phyloP scores from a whole-genome alignment of 2,797 vertebrate genomes.

The Smutsia gigantea region DNA sequence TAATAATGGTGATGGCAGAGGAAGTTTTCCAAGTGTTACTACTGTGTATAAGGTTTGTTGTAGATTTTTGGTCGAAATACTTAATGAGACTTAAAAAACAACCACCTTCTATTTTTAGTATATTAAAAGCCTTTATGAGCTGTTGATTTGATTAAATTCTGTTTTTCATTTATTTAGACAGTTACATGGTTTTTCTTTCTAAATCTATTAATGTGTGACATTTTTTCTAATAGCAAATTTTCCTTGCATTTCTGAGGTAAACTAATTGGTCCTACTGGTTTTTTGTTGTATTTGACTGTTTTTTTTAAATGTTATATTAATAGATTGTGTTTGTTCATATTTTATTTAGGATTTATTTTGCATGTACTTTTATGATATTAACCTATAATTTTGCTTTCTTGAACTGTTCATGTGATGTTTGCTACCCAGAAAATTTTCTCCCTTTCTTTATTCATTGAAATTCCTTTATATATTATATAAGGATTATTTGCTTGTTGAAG shows the following conservation, averaged over 20 bases:
- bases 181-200: background rate
- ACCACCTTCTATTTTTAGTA: background rate
- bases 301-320: background rate
- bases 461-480: background rate
- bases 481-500: background rate
- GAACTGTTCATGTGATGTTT: background rate
- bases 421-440: background rate
- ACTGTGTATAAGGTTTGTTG: background rate
- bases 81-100: background rate
- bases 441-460: constrained; percentile 5
- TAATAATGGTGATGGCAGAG: background rate
- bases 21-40: background rate
- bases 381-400: background rate
- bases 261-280: background rate
- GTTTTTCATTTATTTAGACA: constrained; percentile 1
- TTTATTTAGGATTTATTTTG: background rate
- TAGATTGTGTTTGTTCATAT: background rate
- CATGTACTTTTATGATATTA: background rate
- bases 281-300: background rate
- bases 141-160: background rate
- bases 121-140: background rate
- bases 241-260: constrained; percentile 11
- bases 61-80: constrained; percentile 29
- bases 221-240: background rate
- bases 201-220: background rate